A percentile compares a stretch with the other conserved stretches of the same genome.
Conservation (phyloP, 2,113 vertebrate genomes). For the Azemiops feae region DNA sequence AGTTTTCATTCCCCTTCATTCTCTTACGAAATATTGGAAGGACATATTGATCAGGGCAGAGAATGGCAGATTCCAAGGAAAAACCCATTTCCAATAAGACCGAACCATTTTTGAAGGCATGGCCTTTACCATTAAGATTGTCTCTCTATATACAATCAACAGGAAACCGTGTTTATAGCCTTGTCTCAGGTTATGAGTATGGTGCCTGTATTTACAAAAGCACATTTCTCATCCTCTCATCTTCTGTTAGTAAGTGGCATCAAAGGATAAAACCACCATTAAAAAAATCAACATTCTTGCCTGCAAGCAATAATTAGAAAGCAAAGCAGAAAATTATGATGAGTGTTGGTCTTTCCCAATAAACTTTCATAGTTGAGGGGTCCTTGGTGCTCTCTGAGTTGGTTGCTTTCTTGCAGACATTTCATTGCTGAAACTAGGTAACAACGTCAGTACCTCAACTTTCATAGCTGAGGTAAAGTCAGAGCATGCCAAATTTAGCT, state of each 20-base stretch:
- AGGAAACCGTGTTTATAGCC: background rate
- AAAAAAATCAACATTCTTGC: background rate
- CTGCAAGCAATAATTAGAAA: background rate
- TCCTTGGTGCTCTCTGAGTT: background rate
- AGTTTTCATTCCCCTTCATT: too few species aligned
- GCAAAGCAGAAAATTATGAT: background rate
- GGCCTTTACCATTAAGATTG: background rate
- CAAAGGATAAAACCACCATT: background rate
- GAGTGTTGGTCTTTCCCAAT: background rate
- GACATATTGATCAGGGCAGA: background rate
- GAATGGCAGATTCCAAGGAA: background rate
- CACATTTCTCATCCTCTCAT: background rate
- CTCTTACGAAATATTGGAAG: background rate
- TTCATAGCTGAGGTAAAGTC: background rate
- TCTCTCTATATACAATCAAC: background rate
- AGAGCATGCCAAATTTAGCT: background rate
- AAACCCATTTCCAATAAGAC: background rate
- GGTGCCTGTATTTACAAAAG: background rate
- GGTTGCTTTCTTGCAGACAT: background rate
- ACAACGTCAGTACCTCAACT: background rate
- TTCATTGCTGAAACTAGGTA: background rate
- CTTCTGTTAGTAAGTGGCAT: background rate
- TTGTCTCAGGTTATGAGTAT: background rate
- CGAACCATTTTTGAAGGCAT: background rate
- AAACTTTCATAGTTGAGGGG: background rate